phyloP scores from a whole-genome alignment of 2,113 vertebrate species.

The Etia nguti region DNA sequence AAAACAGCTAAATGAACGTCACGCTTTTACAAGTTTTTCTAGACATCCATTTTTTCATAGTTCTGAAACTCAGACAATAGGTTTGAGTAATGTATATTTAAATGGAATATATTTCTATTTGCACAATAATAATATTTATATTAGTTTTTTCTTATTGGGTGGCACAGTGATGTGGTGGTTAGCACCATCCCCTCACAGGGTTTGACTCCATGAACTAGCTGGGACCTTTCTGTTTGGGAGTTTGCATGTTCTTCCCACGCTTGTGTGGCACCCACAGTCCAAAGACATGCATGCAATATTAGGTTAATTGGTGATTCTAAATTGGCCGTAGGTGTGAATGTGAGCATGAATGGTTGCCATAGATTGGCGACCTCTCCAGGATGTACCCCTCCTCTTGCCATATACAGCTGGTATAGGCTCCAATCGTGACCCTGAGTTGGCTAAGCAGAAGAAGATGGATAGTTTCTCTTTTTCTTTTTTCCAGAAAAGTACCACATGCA shows the following conservation, averaged over 20 bases:
- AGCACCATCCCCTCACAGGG: background rate
- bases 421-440: background rate
- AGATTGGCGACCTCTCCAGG: background rate
- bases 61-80: rapidly evolving
- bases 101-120: background rate
- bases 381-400: background rate
- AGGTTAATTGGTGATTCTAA: background rate
- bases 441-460: background rate
- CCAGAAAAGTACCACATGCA: background rate
- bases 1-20: background rate
- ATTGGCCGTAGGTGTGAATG: background rate
- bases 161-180: background rate
- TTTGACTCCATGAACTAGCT: background rate
- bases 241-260: background rate
- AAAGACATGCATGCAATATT: background rate
- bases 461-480: background rate
- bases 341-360: background rate
- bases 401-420: background rate
- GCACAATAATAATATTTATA: background rate
- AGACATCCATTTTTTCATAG: background rate
- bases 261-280: background rate
- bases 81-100: background rate
- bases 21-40: background rate
- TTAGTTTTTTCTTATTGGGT: background rate
- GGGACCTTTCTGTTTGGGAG: background rate